Evolutionary conservation across 2,113 vertebrate species (phyloP).

Genomic region (Prolemur simus): DNA sequence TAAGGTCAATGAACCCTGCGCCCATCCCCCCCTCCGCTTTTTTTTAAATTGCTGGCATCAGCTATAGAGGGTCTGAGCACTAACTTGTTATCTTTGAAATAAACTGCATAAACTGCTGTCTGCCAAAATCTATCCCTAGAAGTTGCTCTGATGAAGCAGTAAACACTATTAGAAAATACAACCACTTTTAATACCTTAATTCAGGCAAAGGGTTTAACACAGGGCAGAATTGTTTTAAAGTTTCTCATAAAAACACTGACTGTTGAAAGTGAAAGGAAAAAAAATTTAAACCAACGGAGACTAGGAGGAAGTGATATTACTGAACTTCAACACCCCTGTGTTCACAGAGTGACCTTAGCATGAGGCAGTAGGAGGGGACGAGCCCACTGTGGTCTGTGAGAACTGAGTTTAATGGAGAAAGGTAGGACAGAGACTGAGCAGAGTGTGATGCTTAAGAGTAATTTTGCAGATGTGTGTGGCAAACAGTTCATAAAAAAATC

Average conservation of each 20-base stretch:
- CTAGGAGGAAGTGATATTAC: background rate
- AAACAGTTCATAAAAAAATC: background rate
- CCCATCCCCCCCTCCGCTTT: background rate
- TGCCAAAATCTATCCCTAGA: background rate
- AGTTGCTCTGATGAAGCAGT: background rate
- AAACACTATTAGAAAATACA: background rate
- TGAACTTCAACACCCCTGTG: background rate
- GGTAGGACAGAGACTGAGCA: background rate
- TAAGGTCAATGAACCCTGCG: background rate
- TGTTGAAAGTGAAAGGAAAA: background rate
- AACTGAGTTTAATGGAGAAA: background rate
- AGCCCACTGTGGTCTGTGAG: background rate
- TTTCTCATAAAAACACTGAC: background rate
- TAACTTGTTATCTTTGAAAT: background rate
- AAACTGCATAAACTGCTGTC: background rate
- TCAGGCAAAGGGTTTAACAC: background rate
- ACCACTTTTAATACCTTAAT: background rate
- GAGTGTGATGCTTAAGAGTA: background rate
- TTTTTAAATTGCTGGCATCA: background rate
- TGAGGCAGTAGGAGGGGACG: background rate
- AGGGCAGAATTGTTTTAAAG: background rate
- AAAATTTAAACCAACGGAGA: background rate
- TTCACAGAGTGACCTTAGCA: background rate
- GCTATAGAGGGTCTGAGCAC: background rate
- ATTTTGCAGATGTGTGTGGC: background rate